Evolutionary conservation across 1,140 invertebrate species (phyloP), one percentile per base, ranked within the genome.

Genomic region (Drosophila arawakana): DNA sequence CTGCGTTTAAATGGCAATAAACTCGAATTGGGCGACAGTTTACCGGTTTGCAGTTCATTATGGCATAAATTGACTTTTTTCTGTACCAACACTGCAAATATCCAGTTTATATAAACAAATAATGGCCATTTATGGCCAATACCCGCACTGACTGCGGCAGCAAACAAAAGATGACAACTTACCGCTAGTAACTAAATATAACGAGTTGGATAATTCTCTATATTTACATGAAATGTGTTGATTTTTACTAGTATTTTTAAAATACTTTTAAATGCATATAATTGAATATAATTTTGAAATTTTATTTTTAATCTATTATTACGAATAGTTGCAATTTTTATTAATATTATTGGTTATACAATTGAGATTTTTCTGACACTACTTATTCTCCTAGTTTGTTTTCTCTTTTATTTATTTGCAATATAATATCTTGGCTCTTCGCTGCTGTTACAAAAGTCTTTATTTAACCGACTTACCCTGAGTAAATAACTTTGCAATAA

Each of bases 41-140:
- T 88, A 85, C 82, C 83, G 82, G 82, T 85, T 85, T 85, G 77
- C 79, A 86, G 82, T 85, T 88, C 82, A 85, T 85, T 85, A 88
- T 79, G 77, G 63, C 83, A 82, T 76, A 85, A 85, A 85, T 88
- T 85, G 82, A 82, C 83, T 85, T 85, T 82, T 85, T 85, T 79
- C 79, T 82, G 77, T 81, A 74, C 69, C 63, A 39, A 52, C 63
- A 52, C 60, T 76, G 77, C 37, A 37, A 57, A 43, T 43, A 57
- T 10, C n/a, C 37, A 70, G 67, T 73, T 79, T 79, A 76, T 73
- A 73, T 78, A 79, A 69, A 81, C 68, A 57, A 70, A 62, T 69
- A 18, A 39, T 60, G 21, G 30, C 58, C 55, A 74, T 74, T 69
- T 74, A 67, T 63, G 63, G 69, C 39, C 39, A 43, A 43, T 43